These are phyloP conservation scores for Phainopepla nitens DNA, from an alignment of 2,113 vertebrate species.

Conservation along the genomic window DNA sequence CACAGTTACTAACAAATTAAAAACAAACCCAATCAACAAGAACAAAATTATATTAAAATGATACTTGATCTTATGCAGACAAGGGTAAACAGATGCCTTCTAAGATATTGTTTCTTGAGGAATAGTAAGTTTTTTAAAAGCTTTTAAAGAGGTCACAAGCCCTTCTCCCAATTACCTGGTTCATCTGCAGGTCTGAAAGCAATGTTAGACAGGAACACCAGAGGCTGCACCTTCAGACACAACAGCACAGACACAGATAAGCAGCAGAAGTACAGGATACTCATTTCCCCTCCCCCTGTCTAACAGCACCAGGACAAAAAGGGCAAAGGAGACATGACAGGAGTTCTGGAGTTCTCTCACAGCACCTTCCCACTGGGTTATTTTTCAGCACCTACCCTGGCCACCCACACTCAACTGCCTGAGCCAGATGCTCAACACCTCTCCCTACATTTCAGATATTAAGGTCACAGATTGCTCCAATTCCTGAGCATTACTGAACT, in stretches of 20 bases:
- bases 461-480: background rate
- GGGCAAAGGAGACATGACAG: background rate
- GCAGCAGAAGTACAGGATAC: background rate
- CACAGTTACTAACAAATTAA: background rate
- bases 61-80: background rate
- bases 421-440: background rate
- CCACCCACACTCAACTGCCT: background rate
- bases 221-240: background rate
- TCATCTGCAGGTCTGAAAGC: background rate
- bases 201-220: background rate
- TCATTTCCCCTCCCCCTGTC: background rate
- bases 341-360: background rate
- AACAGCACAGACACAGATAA: accelerated
- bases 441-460: background rate
- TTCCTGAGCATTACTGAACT: background rate
- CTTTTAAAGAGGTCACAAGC: background rate
- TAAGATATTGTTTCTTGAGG: background rate
- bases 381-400: background rate
- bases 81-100: background rate
- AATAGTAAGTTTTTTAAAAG: background rate
- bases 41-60: background rate
- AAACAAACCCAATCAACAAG: background rate
- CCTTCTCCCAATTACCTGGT: background rate
- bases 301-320: background rate
- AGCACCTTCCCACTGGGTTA: too few species aligned